Conservation (phyloP, 23 tunicate species). For the Phallusia fumigata region DNA sequence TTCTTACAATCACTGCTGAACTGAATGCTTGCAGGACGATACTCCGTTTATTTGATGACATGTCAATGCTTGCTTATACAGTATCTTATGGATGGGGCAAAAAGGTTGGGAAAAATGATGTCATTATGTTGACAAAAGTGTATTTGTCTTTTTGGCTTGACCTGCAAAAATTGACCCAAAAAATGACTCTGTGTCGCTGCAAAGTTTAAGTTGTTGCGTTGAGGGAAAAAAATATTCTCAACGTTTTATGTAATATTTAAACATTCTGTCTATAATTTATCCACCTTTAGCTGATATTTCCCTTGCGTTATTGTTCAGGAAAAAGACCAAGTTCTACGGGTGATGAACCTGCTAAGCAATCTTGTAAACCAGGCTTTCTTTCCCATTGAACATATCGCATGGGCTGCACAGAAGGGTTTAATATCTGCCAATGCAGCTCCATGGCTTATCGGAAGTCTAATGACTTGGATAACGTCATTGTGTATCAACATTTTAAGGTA, state of each 20-base stretch:
- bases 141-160: too few relatives aligned
- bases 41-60: slow-evolving; percentile 60
- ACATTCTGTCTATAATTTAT: too few relatives aligned
- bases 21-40: slow-evolving; percentile 59
- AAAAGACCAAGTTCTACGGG: slow-evolving; percentile 29
- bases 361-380: slow-evolving; percentile 52
- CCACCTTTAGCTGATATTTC: too few relatives aligned
- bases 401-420: slow-evolving; percentile 67
- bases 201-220: too few relatives aligned
- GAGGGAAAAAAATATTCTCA: too few relatives aligned
- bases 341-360: slow-evolving; percentile 33
- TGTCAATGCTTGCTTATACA: slow-evolving; percentile 48
- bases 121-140: too few relatives aligned
- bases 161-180: too few relatives aligned
- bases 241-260: too few relatives aligned
- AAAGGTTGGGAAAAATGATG: not conserved
- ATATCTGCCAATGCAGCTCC: slow-evolving; percentile 44
- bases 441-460: slow-evolving; percentile 43
- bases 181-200: too few relatives aligned
- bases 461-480: slow-evolving; percentile 52
- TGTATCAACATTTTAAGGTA: slow-evolving; percentile 46
- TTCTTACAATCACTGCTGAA: slow-evolving; percentile 31
- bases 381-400: slow-evolving; percentile 69
- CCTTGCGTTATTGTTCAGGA: slow-evolving; percentile 22
- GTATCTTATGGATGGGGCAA: slow-evolving; percentile 54